Percentiles rank a stretch among this genome's conserved stretches.
phyloP scores from a whole-genome alignment of 1,140 invertebrate genomes.

The Zaprionus inermis region DNA sequence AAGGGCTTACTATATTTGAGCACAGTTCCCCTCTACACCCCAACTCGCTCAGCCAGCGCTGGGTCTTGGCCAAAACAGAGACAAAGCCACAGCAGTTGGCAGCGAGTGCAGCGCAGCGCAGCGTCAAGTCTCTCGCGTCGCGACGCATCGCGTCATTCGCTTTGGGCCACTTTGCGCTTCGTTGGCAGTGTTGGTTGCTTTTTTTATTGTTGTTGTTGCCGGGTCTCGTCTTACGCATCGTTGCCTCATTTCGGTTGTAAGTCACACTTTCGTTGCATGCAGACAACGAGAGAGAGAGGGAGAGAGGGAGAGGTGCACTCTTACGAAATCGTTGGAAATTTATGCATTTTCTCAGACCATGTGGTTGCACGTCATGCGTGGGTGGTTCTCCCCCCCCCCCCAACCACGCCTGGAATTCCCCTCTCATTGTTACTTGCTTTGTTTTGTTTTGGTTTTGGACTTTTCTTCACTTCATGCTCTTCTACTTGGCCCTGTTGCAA shows the following conservation, averaged over 20 bases:
- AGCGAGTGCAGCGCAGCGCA: constrained; percentile 1
- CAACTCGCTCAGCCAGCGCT: background rate
- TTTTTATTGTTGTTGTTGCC: background rate
- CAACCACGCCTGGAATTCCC: background rate
- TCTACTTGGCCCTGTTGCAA: background rate
- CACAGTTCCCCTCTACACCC: background rate
- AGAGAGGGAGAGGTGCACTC: background rate
- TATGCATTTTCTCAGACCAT: constrained; percentile 67
- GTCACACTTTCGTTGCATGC: constrained; percentile 57
- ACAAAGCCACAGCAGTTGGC: background rate
- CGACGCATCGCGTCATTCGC: background rate
- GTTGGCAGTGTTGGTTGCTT: constrained; percentile 41
- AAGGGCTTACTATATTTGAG: background rate
- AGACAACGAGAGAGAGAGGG: background rate
- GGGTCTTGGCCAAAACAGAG: background rate
- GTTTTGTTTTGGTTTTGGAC: background rate
- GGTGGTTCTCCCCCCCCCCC: constrained; percentile 29
- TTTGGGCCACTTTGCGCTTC: constrained; percentile 48
- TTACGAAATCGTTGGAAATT: constrained; percentile 56
- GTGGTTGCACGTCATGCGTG: constrained; percentile 56
- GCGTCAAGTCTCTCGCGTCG: constrained; percentile 1
- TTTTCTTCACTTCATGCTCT: no score
- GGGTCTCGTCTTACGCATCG: constrained; percentile 49
- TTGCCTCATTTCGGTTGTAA: constrained; percentile 63
- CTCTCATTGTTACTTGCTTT: background rate